These are phyloP conservation scores for Fragum fragum DNA, from an alignment of 2,888 invertebrate genomes.

Conservation along the genomic window DNA sequence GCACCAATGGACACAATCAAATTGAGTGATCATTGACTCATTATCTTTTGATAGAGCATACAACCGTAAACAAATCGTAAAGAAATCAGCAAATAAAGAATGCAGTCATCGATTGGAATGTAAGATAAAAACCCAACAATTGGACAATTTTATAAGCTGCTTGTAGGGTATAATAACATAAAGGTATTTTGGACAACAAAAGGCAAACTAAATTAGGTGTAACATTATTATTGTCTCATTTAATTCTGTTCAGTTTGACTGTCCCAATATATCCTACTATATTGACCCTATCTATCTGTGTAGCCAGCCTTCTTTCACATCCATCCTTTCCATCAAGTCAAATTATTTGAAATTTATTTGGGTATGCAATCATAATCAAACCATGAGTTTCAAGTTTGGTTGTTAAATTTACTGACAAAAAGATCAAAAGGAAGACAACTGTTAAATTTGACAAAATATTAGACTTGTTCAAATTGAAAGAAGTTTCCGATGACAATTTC, in stretches of 20 bases:
- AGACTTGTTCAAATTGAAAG: too few species aligned
- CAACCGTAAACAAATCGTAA: background rate
- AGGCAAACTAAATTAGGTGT: slow-evolving; percentile 7
- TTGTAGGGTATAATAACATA: slow-evolving; percentile 6
- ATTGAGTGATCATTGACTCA: background rate
- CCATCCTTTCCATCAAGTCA: too few species aligned
- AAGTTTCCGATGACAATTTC: too few species aligned
- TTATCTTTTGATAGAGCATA: background rate
- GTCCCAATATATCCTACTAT: background rate
- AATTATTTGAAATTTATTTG: too few species aligned
- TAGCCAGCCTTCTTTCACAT: too few species aligned
- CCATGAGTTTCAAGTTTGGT: too few species aligned
- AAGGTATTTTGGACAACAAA: slow-evolving; percentile 9
- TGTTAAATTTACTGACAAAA: too few species aligned
- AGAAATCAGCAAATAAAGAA: background rate
- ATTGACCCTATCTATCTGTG: slow-evolving; percentile 6
- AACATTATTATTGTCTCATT: background rate
- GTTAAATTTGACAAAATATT: too few species aligned
- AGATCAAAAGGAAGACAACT: too few species aligned
- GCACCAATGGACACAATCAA: background rate
- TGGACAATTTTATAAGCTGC: slow-evolving; percentile 11
- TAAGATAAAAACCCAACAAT: slow-evolving; percentile 43
- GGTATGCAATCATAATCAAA: too few species aligned
- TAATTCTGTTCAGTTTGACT: background rate
- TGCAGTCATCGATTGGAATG: slow-evolving; percentile 59